A percentile compares a stretch with the other conserved stretches of the same genome.
phyloP scores from a whole-genome alignment of 2,797 vertebrate genomes.

The Danio jaintianensis region DNA sequence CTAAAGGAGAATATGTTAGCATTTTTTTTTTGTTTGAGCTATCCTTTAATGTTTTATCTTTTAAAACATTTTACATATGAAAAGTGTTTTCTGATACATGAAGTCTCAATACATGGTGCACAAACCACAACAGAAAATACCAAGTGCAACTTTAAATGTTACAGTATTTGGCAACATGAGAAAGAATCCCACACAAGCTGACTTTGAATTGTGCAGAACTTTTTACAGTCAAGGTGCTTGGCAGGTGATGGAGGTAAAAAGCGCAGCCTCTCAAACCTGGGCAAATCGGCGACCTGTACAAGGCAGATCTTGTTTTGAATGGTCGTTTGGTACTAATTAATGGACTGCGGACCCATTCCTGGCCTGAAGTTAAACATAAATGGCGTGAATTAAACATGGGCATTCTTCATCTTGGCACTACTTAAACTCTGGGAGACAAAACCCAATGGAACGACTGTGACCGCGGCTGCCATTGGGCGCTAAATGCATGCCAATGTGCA shows the following conservation, averaged over 20 bases:
- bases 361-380: conserved; percentile 77
- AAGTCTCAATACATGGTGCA: too few species aligned
- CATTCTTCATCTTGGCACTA: conserved; percentile 67
- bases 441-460: conserved; percentile 49
- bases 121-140: not conserved
- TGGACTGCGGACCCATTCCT: conserved; percentile 78
- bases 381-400: conserved; percentile 82
- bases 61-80: not conserved
- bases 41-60: too few species aligned
- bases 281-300: conserved; percentile 73
- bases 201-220: not conserved
- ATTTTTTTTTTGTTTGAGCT: too few species aligned
- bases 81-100: not conserved
- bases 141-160: not conserved
- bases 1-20: not conserved
- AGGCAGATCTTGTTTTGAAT: conserved; percentile 78
- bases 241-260: conserved; percentile 15
- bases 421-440: conserved; percentile 61
- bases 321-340: conserved; percentile 82
- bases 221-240: not conserved
- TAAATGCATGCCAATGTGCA: conserved; percentile 66
- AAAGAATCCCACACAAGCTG: not conserved
- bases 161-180: not conserved
- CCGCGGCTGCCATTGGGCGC: conserved; percentile 53
- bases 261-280: conserved; percentile 25